phyloP scores from a whole-genome alignment of 2,888 invertebrate species.

The Acleris holmiana region DNA sequence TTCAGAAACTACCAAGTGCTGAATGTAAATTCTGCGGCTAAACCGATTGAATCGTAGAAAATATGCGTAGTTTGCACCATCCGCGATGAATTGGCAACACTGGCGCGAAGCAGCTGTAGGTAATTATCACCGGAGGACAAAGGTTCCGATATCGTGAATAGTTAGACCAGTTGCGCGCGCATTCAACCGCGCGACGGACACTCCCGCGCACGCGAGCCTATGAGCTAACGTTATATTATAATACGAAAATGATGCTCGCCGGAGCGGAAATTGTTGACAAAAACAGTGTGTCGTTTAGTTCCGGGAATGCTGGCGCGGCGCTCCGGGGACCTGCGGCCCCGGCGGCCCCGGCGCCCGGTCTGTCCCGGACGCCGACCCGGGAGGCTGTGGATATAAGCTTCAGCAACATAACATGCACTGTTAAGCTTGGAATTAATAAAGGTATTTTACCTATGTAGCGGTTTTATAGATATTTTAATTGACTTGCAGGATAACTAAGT shows the following conservation, averaged over 20 bases:
- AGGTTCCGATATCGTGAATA: conserved; percentile 45
- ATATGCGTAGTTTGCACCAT: too few relatives aligned
- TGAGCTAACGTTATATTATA: conserved; percentile 35
- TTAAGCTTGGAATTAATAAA: conserved; percentile 88
- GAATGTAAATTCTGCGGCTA: too few relatives aligned
- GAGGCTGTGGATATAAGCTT: conserved; percentile 89
- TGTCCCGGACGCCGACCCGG: conserved; percentile 57
- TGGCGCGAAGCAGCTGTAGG: conserved; percentile 16
- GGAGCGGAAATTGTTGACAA: conserved; percentile 74
- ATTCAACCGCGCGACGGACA: conserved; percentile 59
- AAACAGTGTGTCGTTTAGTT: conserved; percentile 60
- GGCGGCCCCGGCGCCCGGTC: conserved; percentile 45
- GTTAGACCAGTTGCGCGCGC: conserved; percentile 61
- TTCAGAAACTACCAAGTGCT: too few relatives aligned
- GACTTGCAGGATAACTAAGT: too few relatives aligned
- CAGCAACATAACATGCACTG: conserved; percentile 89
- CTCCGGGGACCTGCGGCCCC: conserved; percentile 23
- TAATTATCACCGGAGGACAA: conserved; percentile 51
- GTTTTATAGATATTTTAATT: too few relatives aligned
- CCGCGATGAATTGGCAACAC: not conserved
- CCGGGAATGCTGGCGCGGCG: conserved; percentile 42
- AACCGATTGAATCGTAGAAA: too few relatives aligned
- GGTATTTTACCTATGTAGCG: conserved; percentile 72
- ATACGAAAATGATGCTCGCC: conserved; percentile 73
- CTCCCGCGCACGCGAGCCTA: conserved; percentile 59